Percentiles rank a stretch among this genome's conserved stretches.
phyloP scores from a whole-genome alignment of 2,888 invertebrate genomes.

The Lamellibrachia satsuma region DNA sequence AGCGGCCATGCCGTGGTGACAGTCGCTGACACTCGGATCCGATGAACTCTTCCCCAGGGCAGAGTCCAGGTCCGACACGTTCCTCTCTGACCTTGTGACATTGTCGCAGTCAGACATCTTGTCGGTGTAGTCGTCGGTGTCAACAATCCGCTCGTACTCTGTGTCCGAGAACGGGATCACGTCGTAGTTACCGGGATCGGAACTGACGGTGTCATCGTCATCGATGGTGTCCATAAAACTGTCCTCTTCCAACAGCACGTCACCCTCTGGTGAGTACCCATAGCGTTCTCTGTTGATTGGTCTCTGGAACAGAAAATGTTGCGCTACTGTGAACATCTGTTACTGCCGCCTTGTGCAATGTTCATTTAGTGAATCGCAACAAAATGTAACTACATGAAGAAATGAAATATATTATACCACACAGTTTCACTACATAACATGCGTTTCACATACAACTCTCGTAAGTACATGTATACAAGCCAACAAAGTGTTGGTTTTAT shows the following conservation, averaged over 20 bases:
- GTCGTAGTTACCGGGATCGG: conserved; percentile 38
- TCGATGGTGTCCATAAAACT: not conserved
- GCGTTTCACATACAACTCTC: not conserved
- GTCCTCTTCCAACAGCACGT: not conserved
- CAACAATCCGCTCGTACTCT: conserved; percentile 45
- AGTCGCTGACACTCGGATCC: conserved; percentile 34
- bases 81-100: not conserved
- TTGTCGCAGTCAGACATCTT: conserved; percentile 21
- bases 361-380: not conserved
- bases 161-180: conserved; percentile 44
- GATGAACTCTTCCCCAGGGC: conserved; percentile 41
- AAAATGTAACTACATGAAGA: not conserved
- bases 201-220: not conserved
- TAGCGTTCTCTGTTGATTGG: not conserved
- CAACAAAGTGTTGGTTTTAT: not conserved
- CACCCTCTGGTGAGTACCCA: conserved; percentile 14
- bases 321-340: not conserved
- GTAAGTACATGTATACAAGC: not conserved
- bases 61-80: conserved; percentile 34
- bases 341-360: not conserved
- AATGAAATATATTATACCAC: not conserved
- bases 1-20: conserved; percentile 29
- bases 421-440: not conserved
- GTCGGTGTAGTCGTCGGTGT: conserved; percentile 34
- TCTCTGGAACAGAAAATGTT: not conserved